Evolutionary conservation across 2,113 vertebrate species (phyloP), one percentile per base, ranked within the genome.

Genomic region (Siniperca knerii): DNA sequence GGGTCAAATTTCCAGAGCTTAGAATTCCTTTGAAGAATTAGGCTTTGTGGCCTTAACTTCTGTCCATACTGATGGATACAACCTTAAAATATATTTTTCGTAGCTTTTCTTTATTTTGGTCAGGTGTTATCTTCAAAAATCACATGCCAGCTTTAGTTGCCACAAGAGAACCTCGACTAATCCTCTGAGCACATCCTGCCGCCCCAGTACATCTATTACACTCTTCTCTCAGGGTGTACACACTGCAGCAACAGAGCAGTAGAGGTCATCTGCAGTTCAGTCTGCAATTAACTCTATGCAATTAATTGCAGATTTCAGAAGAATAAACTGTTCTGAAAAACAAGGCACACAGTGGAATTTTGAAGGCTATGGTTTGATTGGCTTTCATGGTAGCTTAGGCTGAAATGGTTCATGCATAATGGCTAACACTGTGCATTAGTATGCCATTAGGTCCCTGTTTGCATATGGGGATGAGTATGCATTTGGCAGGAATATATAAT

Each of bases 241-340:
- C 57, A 21, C 50, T 37, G 75, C 79, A 48, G 89, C 87, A 72
- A 29, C 81, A 66, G 50, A 71, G 87, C 82, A 62, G 64, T 18
- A 40, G 62, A 88, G 93, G 92, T 92, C 92, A 92, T 86, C 79
- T 18, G 85, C 81, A 92, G 90, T 93, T 93, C 90, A 90, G 72
- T 44, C 64, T 55, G 80, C 89, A 94, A 94, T 94, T 94, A 94
- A 93, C 88, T 92, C 54, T 10, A 1, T 18, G 62, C 66, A 89
- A 88, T 92, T 91, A 94, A 93, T 93, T 88, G 89, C 79, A 60
- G 86, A 92, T 90, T 88, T 90, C 84, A 86, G 82, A 85, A 73
- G 89, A 89, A 90, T 82, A 84, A 86, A 90, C 77, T 86, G 58
- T 77, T 89, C 55, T 60, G 81, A 84, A 86, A 90, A 84, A 87